These are phyloP conservation scores for Fringilla coelebs DNA, from an alignment of 2,797 vertebrate species.

Conservation along the genomic window DNA sequence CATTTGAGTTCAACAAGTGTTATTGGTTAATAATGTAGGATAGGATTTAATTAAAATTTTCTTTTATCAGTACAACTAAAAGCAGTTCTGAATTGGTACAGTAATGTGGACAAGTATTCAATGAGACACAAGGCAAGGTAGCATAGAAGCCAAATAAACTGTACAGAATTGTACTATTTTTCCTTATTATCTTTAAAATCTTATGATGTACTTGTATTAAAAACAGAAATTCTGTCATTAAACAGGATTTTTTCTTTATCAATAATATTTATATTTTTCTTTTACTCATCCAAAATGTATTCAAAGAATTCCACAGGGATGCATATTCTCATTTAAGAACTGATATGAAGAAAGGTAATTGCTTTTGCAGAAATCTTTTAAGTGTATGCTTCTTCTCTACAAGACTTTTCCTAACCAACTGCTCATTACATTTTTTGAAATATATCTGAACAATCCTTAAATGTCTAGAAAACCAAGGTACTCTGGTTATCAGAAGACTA, in stretches of 20 bases:
- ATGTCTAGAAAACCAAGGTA: neutral
- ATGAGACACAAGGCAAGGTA: neutral
- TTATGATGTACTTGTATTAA: neutral
- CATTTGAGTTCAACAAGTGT: neutral
- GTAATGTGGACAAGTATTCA: neutral
- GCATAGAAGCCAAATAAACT: neutral
- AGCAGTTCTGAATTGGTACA: neutral
- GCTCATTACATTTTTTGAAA: neutral
- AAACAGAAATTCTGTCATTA: neutral
- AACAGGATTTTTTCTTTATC: neutral
- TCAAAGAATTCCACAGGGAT: neutral
- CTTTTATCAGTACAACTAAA: neutral
- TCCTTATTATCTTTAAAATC: neutral
- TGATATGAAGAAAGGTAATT: neutral
- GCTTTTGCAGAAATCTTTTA: neutral
- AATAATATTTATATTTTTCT: no score
- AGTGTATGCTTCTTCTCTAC: neutral
- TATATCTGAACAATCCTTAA: neutral
- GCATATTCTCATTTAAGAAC: neutral
- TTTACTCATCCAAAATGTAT: neutral
- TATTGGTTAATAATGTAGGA: neutral
- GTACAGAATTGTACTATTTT: neutral
- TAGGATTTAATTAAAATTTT: neutral
- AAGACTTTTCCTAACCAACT: neutral
- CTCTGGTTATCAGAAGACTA: neutral